phyloP scores from a whole-genome alignment of 2,888 invertebrate species.

The Crioceris asparagi region DNA sequence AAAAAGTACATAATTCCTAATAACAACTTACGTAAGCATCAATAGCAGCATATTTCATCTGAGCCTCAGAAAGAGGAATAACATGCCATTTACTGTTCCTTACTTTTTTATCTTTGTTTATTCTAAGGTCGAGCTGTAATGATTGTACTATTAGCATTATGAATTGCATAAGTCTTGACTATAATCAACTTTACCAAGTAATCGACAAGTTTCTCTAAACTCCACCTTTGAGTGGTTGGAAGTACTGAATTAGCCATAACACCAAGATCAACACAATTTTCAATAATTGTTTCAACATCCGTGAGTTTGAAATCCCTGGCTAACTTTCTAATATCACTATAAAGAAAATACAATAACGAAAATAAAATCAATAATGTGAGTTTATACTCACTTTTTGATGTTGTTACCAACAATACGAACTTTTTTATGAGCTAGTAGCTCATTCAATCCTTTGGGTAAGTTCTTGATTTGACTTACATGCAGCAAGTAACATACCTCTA shows the following conservation, averaged over 20 bases:
- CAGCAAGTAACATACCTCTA: constrained; percentile 47
- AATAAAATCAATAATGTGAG: constrained; percentile 1
- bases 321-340: constrained; percentile 51
- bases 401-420: constrained; percentile 51
- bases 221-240: constrained; percentile 45
- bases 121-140: constrained; percentile 40
- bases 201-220: constrained; percentile 46
- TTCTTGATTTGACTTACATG: constrained; percentile 45
- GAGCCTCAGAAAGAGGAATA: constrained; percentile 43
- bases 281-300: constrained; percentile 42
- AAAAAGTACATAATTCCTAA: no score
- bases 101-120: constrained; percentile 46
- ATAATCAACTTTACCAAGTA: constrained; percentile 38
- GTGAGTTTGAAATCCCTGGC: constrained; percentile 49
- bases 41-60: constrained; percentile 50
- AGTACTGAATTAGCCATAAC: constrained; percentile 45
- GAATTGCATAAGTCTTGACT: not conserved
- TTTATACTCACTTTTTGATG: constrained; percentile 46
- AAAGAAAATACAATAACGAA: constrained; percentile 16
- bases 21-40: constrained; percentile 52
- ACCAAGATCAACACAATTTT: constrained; percentile 50
- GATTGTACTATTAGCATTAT: not conserved
- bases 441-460: constrained; percentile 45
- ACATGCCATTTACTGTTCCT: constrained; percentile 51
- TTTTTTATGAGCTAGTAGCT: constrained; percentile 46